A percentile compares a stretch with the other conserved stretches of the same genome.
phyloP scores from a whole-genome alignment of 1,140 invertebrate species.

The Drosophila sp. region DNA sequence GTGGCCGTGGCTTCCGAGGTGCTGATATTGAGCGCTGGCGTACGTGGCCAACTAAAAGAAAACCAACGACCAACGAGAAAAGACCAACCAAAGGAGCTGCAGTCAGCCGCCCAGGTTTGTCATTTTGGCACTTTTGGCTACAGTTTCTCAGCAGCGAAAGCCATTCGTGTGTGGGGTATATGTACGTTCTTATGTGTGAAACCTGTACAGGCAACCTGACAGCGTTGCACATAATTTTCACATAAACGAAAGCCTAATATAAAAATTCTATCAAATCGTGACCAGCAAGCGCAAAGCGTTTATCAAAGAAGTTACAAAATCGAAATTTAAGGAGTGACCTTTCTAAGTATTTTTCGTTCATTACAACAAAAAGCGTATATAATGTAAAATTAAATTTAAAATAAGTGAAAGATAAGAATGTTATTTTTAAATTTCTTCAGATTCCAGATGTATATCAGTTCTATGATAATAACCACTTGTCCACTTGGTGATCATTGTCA shows the following conservation, averaged over 20 bases:
- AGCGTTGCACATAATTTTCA: slow-evolving; percentile 77
- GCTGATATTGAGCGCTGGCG: slow-evolving; percentile 71
- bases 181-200: slow-evolving; percentile 11
- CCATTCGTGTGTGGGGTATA: not conserved
- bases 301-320: slow-evolving; percentile 9
- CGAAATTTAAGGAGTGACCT: not conserved
- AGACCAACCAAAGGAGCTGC: slow-evolving; percentile 12
- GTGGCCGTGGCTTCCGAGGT: slow-evolving; percentile 45
- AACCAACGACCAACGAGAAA: not conserved
- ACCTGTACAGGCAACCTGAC: slow-evolving; percentile 8
- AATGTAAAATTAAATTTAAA: not conserved
- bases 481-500: too few relatives aligned
- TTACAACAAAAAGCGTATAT: too few relatives aligned
- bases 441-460: too few relatives aligned
- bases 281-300: slow-evolving; percentile 66
- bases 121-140: slow-evolving; percentile 41
- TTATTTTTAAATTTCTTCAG: too few relatives aligned
- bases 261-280: slow-evolving; percentile 76
- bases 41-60: slow-evolving; percentile 46
- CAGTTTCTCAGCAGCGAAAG: slow-evolving; percentile 29
- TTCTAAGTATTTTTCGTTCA: not conserved
- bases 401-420: too few relatives aligned
- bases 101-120: slow-evolving; percentile 40
- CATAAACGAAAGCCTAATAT: slow-evolving; percentile 82
- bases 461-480: too few relatives aligned